Evolutionary conservation across 2,113 vertebrate genomes (phyloP).

Genomic region (Tachysurus fulvidraco): DNA sequence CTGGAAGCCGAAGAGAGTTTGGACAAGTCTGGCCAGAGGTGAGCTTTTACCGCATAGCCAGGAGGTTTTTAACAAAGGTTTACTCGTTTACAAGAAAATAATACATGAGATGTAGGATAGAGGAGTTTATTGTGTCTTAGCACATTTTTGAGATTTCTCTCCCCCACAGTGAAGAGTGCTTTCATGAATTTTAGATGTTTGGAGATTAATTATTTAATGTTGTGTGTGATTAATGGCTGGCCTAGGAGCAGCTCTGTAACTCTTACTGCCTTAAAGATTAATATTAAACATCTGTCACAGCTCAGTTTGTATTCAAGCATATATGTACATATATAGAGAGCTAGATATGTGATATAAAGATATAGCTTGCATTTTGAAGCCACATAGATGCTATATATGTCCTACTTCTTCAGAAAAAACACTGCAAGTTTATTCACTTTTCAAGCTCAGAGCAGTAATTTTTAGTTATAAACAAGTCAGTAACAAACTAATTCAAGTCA

Average conservation of each 20-base stretch:
- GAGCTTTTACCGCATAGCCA: conserved; percentile 26
- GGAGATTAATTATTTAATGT: conserved; percentile 47
- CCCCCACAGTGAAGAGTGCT: background rate
- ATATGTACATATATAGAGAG: background rate
- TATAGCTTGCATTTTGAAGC: background rate
- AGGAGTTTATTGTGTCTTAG: background rate
- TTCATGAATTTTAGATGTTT: conserved; percentile 56
- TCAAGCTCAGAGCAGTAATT: background rate
- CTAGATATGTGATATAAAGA: background rate
- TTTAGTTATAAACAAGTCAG: background rate
- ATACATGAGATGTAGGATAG: background rate
- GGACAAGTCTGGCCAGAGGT: conserved; percentile 71
- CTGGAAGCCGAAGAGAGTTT: conserved; percentile 67
- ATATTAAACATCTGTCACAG: background rate
- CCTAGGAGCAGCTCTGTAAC: conserved; percentile 47
- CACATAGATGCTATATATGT: background rate
- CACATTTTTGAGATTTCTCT: background rate
- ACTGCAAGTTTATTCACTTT: background rate
- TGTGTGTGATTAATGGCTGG: conserved; percentile 50
- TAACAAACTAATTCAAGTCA: too few relatives aligned
- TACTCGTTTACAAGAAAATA: background rate
- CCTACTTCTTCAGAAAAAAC: background rate
- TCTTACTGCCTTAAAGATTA: conserved; percentile 34
- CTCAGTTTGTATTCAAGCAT: background rate
- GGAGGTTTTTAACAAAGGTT: background rate